phyloP scores from a whole-genome alignment of 2,113 vertebrate species.

The Sapayoa aenigma region DNA sequence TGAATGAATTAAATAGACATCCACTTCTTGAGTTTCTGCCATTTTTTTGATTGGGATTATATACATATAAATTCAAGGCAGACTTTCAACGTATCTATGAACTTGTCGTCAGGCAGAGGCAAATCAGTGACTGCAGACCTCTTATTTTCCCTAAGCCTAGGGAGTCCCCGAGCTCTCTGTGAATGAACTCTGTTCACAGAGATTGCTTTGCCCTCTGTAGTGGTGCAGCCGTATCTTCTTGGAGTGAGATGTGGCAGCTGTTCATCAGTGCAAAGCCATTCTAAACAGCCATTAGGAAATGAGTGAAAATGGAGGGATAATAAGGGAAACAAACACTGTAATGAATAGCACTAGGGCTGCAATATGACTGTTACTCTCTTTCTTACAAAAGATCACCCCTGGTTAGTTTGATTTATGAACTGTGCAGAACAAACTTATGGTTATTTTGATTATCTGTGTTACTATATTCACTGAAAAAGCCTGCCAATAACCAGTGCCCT shows the following conservation, averaged over 20 bases:
- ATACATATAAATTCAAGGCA: not conserved
- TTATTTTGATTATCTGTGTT: conserved; percentile 13
- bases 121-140: not conserved
- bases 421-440: not conserved
- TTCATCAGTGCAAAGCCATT: not conserved
- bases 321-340: not conserved
- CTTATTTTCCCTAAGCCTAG: not conserved
- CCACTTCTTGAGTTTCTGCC: not conserved
- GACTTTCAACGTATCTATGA: not conserved
- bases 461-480: not conserved
- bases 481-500: not conserved
- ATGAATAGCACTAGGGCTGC: not conserved
- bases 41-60: not conserved
- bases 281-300: not conserved
- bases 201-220: not conserved
- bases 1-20: conserved; percentile 2
- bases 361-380: not conserved
- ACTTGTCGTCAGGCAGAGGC: not conserved
- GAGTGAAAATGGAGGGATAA: not conserved
- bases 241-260: not conserved
- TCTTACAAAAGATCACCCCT: not conserved
- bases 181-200: not conserved
- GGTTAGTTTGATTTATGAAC: not conserved
- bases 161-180: not conserved
- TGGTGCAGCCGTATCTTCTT: not conserved